Conservation (phyloP, 2,113 vertebrate genomes). For the Pollimyrus isidori region DNA sequence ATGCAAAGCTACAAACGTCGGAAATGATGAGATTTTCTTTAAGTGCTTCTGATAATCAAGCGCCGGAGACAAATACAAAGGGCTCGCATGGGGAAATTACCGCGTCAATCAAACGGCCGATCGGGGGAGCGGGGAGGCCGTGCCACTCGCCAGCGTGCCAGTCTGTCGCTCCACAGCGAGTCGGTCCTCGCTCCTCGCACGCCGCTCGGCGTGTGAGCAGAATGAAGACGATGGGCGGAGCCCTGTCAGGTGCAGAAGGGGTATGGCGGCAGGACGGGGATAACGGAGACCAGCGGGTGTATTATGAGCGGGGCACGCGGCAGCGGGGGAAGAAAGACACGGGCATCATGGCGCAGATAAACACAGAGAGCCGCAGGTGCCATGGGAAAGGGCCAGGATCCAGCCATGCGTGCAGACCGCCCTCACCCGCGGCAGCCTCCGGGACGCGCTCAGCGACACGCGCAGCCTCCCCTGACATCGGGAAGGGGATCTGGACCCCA, state of each 20-base stretch:
- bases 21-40: conserved; percentile 17
- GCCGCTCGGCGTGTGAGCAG: not conserved
- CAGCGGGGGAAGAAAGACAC: not conserved
- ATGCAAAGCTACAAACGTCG: conserved; percentile 16
- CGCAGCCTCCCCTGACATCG: not conserved
- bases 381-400: conserved; percentile 24
- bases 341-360: not conserved
- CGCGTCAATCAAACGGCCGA: conserved; percentile 19
- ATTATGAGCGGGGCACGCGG: too few relatives aligned
- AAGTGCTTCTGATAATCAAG: conserved; percentile 25
- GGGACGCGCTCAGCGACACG: not conserved
- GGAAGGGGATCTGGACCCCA: not conserved
- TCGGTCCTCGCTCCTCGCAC: not conserved
- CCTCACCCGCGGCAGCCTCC: not conserved
- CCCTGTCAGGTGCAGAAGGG: not conserved
- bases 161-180: not conserved
- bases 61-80: conserved; percentile 21
- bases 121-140: not conserved
- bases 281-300: not conserved
- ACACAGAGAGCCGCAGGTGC: not conserved
- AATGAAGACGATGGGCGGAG: not conserved
- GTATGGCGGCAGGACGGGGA: too few relatives aligned
- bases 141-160: not conserved
- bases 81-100: conserved; percentile 7
- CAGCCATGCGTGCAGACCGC: not conserved